Evolutionary conservation across 2,797 vertebrate species (phyloP).

Genomic region (Rhabdomys pumilio): DNA sequence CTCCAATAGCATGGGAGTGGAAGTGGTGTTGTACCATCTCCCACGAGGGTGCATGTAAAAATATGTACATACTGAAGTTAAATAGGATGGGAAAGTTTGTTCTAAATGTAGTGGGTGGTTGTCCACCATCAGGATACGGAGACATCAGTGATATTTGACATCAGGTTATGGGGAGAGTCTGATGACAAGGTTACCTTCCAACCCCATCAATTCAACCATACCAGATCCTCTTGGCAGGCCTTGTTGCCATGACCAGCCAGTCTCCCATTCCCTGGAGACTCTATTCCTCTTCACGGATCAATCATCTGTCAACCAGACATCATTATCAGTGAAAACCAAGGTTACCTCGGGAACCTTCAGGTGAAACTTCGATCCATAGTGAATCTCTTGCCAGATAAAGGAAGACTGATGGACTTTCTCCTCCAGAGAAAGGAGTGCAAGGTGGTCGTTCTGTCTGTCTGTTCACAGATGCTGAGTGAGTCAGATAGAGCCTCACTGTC

Average conservation of each 20-base stretch:
- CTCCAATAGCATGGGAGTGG: too few species aligned
- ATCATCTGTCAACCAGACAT: constrained; percentile 97
- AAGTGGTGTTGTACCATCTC: too few species aligned
- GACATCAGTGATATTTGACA: too few species aligned
- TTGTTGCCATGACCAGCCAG: constrained; percentile 93
- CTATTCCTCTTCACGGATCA: constrained; percentile 99
- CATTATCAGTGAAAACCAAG: constrained; percentile 99
- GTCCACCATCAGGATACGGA: too few species aligned
- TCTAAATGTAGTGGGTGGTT: too few species aligned
- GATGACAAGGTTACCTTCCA: too few species aligned
- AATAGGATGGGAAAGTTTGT: too few species aligned
- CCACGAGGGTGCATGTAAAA: too few species aligned
- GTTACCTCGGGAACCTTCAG: constrained; percentile 97
- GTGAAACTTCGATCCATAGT: constrained; percentile 96
- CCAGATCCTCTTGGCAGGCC: constrained; percentile 88
- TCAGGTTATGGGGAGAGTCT: too few species aligned
- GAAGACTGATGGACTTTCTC: constrained; percentile 97
- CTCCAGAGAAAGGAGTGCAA: constrained; percentile 97
- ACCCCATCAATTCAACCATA: too few species aligned
- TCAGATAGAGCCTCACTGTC: constrained; percentile 92
- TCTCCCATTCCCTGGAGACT: constrained; percentile 95
- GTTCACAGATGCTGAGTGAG: constrained; percentile 94
- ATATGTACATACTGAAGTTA: too few species aligned
- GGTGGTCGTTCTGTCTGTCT: constrained; percentile 97
- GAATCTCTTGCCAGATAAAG: constrained; percentile 96